A percentile compares a stretch with the other conserved stretches of the same genome.
These are phyloP conservation scores for Meta bourneti DNA, from an alignment of 2,888 invertebrate species.

Conservation along the genomic window DNA sequence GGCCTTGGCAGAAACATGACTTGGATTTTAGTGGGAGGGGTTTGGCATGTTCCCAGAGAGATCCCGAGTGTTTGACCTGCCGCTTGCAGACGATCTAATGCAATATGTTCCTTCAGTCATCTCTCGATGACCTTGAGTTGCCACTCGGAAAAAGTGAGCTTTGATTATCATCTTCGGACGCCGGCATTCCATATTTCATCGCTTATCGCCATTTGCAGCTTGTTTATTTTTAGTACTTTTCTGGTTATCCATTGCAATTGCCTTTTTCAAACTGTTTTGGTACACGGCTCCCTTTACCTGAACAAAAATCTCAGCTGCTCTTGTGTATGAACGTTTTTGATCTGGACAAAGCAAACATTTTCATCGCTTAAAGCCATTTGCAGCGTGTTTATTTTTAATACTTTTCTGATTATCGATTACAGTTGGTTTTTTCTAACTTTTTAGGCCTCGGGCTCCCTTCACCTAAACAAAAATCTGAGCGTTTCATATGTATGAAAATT, in stretches of 20 bases:
- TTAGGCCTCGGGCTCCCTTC: no score
- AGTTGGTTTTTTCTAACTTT: no score
- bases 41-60: conserved; percentile 62
- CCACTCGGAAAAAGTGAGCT: conserved; percentile 14
- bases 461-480: no score
- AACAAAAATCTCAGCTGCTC: no score
- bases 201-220: conserved; percentile 15
- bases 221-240: not conserved
- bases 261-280: no score
- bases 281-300: no score
- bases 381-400: no score
- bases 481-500: no score
- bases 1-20: conserved; percentile 58
- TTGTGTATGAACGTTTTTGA: no score
- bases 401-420: no score
- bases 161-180: not conserved
- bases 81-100: conserved; percentile 23
- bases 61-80: conserved; percentile 67
- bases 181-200: not conserved
- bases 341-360: no score
- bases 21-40: conserved; percentile 65
- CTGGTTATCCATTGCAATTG: not conserved
- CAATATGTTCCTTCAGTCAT: conserved; percentile 6
- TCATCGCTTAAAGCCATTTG: no score
- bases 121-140: conserved; percentile 53